Base-by-base conservation (phyloP, 2,888 invertebrate species). In the Orgyia antiqua region DNA sequence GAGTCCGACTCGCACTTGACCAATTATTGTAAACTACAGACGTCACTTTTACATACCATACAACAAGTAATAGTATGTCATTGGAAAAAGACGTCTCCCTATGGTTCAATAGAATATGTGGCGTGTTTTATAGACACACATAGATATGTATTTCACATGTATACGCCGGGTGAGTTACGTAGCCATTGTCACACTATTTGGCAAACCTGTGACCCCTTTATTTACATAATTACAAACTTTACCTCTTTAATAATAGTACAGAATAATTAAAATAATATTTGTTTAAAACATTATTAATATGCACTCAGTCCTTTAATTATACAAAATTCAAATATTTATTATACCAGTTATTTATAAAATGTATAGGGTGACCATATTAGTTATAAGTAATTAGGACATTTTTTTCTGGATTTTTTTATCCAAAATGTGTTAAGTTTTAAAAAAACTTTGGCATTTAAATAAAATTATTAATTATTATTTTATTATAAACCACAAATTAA, bases 271-370 rank as follows among this genome's bases (percentile, higher is more conserved):
- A 51, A 45, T 47, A 56, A 45, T 35, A 41, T 47, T 48, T 51
- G 39, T 39, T 52, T 39, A 49, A 57, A 42, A 46, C 24, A 20
- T 51, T 26, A 27, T 23, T 36, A 46, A 31, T 36, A 45, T 54
- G 49, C 69, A 66, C 68, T 74, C 74, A 73, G 72, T 73, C 58
- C 67, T 63, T 68, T 60, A 64, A 59, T 60, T 62, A 62, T 35
- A 49, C 15, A 41, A 45, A 37, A 47, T 10, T 20, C 31, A 41
- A 40, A 26, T 30, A 33, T 9, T 20, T 20, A 15, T 4, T 15
- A 15, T n/a, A n/a, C 9, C 9, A 20, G 9, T 8, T 20, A 20
- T 9, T 18, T 8, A 9, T 20, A 20, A 9, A 2, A 9, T 20
- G 15, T 13, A 25, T 42, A 31, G 8, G 19, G 19, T 28, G 33